Evolutionary conservation across 1,140 invertebrate genomes (phyloP), one percentile per base, ranked within the genome.

Genomic region (Papilio polyxenes): DNA sequence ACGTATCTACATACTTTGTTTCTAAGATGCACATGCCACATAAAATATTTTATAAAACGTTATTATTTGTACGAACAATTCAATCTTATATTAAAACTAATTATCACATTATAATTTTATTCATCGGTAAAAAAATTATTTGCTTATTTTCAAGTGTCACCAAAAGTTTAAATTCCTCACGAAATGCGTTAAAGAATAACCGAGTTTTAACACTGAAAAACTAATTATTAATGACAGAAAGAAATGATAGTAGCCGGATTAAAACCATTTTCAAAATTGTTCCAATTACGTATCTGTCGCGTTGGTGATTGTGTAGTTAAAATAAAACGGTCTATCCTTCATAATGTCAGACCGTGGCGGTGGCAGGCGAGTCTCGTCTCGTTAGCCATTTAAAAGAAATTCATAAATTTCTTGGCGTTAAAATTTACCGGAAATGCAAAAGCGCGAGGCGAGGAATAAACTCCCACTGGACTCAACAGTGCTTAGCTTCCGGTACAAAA

Each of bases 331-430:
- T 62, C 76, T 53, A 79, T 79, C 53, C 56, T 62, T 79, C 37
- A 37, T 37, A 79, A 59, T 31, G 53, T 31, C 31, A 37, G 23
- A 15, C 65, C 4, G 31, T 72, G 20, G 76, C 37, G 37, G 53
- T 59, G 31, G 23, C 51, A 9, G 53, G 56, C 56, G 56, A 59
- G 56, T 17, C 44, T 76, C 48, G 49, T 77, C 23, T 77, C 37
- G 78, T 69, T 80, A 48, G 78, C 78, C 56, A 69, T 80, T 80
- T 80, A 20, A 80, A 65, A 80, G 59, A 69, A 80, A 80, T n/a
- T 80, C 62, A 20, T 65, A 79, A 79, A 20, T 80, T 80, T 80
- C 78, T 80, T 69, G 37, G 56, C 78, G 76, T 51, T 59, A 79
- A 65, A 80, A 69, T 44, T 79, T 49, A 62, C 78, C 78, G 78